phyloP scores from a whole-genome alignment of 2,797 vertebrate genomes.

The Rhabdomys pumilio region DNA sequence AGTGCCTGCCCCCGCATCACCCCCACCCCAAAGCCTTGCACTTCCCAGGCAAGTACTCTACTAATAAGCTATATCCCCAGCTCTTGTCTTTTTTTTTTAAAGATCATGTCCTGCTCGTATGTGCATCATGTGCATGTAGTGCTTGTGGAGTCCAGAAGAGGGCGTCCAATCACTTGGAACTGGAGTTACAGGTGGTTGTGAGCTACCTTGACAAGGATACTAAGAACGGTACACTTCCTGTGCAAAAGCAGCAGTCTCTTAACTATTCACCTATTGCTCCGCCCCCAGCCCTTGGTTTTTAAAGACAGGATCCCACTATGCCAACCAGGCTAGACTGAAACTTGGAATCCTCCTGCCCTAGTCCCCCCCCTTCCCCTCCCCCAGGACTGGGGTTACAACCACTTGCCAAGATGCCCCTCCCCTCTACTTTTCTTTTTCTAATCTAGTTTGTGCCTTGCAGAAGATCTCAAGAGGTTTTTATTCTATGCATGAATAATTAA shows the following conservation, averaged over 20 bases:
- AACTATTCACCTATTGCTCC: too few species aligned
- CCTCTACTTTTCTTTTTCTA: neutral
- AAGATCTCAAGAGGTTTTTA: slow-evolving; percentile 47
- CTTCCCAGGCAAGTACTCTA: neutral
- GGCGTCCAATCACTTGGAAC: neutral
- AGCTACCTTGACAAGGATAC: neutral
- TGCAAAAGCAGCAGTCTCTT: neutral
- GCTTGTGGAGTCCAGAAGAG: neutral
- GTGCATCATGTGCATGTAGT: neutral
- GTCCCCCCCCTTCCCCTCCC: neutral
- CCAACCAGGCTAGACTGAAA: neutral
- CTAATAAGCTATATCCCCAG: neutral
- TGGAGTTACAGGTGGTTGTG: neutral
- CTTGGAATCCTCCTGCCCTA: neutral
- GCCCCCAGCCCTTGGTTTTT: neutral
- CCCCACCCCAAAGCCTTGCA: neutral
- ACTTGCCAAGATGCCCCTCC: neutral
- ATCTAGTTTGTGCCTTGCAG: slow-evolving; percentile 21
- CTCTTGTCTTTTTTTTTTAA: neutral
- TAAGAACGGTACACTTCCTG: neutral
- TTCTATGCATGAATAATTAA: slow-evolving; percentile 50
- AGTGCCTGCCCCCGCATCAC: neutral
- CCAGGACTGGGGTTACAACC: neutral
- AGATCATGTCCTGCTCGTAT: neutral
- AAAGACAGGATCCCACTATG: neutral